Percentiles rank a stretch among this genome's conserved stretches.
phyloP scores from a whole-genome alignment of 2,888 invertebrate species.

The Pachydiplax longipennis region DNA sequence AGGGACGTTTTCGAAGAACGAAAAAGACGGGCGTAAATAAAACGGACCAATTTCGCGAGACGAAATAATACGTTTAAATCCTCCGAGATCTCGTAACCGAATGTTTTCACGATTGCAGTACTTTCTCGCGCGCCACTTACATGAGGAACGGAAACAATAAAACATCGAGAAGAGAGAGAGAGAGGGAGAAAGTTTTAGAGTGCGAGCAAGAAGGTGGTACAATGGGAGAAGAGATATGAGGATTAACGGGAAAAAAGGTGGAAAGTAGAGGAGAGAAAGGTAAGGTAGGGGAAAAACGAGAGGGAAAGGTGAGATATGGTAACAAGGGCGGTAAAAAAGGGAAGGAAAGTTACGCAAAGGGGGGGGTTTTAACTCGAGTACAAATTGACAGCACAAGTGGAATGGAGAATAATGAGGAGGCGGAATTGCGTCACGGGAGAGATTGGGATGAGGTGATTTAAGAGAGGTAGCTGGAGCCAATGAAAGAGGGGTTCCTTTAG shows the following conservation, averaged over 20 bases:
- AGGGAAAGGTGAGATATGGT: not conserved
- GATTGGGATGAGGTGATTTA: not conserved
- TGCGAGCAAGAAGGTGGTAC: not conserved
- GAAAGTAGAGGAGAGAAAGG: not conserved
- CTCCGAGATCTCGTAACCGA: too few species aligned
- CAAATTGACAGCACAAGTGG: conserved; percentile 14
- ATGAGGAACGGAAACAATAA: not conserved
- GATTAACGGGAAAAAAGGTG: not conserved
- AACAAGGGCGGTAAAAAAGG: not conserved
- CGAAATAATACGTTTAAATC: too few species aligned
- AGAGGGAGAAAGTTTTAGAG: not conserved
- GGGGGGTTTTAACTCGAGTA: not conserved
- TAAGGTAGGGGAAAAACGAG: not conserved
- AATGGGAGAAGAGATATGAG: not conserved
- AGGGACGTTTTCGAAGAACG: too few species aligned
- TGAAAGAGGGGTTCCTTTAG: not conserved
- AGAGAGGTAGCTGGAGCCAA: not conserved
- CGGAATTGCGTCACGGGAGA: not conserved
- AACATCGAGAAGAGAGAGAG: not conserved
- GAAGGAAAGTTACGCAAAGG: not conserved
- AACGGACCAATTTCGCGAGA: too few species aligned
- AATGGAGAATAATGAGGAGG: conserved; percentile 7
- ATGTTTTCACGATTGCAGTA: too few species aligned
- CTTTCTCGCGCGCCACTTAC: too few species aligned
- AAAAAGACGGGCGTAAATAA: too few species aligned